phyloP scores from a whole-genome alignment of 2,113 vertebrate species.

The Vireo altiloquus region DNA sequence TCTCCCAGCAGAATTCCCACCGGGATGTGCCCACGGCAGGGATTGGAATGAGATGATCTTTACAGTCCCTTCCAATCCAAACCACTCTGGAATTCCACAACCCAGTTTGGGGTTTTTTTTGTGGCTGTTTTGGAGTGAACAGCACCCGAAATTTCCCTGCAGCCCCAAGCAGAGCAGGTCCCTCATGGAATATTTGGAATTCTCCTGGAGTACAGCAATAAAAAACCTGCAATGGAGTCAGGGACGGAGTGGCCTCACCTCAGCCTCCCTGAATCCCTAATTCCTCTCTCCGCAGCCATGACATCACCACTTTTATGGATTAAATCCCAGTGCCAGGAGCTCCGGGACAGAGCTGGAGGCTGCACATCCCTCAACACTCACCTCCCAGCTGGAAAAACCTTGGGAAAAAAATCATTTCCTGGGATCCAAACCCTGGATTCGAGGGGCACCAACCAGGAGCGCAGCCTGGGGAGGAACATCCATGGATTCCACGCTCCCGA shows the following conservation, averaged over 20 bases:
- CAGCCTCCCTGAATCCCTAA: background rate
- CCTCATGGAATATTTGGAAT: background rate
- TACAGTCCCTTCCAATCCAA: background rate
- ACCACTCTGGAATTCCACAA: too few relatives aligned
- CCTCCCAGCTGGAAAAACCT: background rate
- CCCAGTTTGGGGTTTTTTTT: background rate
- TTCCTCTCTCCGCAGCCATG: fast-evolving
- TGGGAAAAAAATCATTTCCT: fast-evolving
- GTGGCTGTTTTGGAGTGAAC: background rate
- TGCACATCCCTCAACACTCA: fast-evolving
- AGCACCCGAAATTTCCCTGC: fast-evolving
- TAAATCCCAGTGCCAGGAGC: background rate
- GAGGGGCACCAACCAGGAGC: fast-evolving
- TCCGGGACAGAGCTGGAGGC: background rate
- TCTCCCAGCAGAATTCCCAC: background rate
- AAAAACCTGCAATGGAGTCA: background rate
- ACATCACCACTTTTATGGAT: background rate
- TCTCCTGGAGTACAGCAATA: background rate
- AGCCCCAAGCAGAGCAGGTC: background rate
- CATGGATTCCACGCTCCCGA: background rate
- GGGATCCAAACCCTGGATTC: background rate
- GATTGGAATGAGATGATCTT: background rate
- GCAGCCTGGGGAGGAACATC: background rate
- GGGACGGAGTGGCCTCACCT: background rate
- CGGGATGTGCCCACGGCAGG: background rate